phyloP scores from a whole-genome alignment of 2,797 vertebrate species.

The Microctenopoma steveboyesi region DNA sequence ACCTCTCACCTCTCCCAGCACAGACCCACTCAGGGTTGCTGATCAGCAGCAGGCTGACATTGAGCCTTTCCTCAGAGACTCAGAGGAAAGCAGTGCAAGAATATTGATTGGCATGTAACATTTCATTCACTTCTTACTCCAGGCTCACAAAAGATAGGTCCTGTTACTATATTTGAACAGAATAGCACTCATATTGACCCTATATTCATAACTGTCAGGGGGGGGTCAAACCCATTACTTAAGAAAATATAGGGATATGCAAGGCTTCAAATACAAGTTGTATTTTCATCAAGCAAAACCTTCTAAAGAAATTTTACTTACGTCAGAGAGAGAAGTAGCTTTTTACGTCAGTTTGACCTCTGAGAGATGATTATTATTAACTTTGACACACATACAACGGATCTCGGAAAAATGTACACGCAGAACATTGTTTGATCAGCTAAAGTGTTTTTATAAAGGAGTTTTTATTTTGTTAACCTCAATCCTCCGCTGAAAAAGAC shows the following conservation, averaged over 20 bases:
- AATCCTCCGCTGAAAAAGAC: no score
- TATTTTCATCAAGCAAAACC: neutral
- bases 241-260: neutral
- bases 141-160: conserved; percentile 25
- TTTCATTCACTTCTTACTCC: conserved; percentile 33
- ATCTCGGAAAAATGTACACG: no score
- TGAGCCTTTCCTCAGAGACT: conserved; percentile 34
- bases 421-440: no score
- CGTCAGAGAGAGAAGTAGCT: no score
- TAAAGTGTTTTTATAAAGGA: no score
- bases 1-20: conserved; percentile 33
- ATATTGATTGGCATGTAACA: conserved; percentile 32
- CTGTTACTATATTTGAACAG: conserved; percentile 14
- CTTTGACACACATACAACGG: no score
- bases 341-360: no score
- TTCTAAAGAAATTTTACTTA: no score
- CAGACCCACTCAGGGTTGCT: conserved; percentile 30
- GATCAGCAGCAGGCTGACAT: conserved; percentile 47
- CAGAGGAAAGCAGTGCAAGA: neutral
- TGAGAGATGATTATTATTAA: no score
- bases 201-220: conserved; percentile 1
- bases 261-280: neutral
- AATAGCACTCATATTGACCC: conserved; percentile 8
- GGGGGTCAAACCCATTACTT: conserved; percentile 3
- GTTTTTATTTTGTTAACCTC: no score